These are phyloP conservation scores for Pecten maximus DNA, from an alignment of 2,888 invertebrate species.

Conservation along the genomic window DNA sequence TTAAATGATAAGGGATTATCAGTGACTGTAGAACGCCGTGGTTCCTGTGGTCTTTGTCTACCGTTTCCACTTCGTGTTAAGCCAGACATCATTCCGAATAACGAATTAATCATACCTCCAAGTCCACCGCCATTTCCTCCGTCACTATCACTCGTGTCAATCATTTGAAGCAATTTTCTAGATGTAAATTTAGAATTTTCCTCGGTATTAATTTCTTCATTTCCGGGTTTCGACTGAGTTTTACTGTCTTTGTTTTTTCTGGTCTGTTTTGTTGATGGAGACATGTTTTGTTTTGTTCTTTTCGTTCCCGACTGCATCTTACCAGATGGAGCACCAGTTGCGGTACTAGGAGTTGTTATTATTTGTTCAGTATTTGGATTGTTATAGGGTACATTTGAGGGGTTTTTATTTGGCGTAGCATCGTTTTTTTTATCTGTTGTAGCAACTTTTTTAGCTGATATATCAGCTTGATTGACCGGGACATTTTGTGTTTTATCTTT, in stretches of 20 bases:
- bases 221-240: background rate
- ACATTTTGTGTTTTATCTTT: background rate
- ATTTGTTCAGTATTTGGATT: too few relatives aligned
- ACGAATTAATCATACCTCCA: background rate
- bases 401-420: too few relatives aligned
- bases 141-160: background rate
- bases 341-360: background rate
- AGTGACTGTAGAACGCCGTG: background rate
- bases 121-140: background rate
- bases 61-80: background rate
- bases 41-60: background rate
- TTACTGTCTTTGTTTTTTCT: background rate
- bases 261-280: background rate
- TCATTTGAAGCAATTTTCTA: constrained; percentile 8
- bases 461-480: background rate
- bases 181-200: background rate
- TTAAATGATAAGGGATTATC: background rate
- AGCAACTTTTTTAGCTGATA: background rate
- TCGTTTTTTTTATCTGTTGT: background rate
- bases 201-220: background rate
- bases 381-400: too few relatives aligned
- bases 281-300: background rate
- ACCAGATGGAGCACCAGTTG: background rate
- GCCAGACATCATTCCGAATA: constrained; percentile 18
- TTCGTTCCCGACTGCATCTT: background rate